phyloP scores from a whole-genome alignment of 2,797 vertebrate species.

The Peromyscus nudipes region DNA sequence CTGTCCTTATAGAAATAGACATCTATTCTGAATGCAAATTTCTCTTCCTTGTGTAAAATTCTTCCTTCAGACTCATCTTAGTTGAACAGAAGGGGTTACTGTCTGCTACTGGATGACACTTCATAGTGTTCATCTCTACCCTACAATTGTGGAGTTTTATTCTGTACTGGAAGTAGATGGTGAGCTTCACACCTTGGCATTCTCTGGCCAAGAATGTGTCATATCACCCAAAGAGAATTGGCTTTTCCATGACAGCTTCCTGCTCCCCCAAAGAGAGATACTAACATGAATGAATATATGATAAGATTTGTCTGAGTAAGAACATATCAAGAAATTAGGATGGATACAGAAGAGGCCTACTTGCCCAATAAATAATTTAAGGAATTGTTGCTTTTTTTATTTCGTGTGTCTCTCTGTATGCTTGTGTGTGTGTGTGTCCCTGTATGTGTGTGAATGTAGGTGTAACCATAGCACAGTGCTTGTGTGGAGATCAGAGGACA shows the following conservation, averaged over 20 bases:
- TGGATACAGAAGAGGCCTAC: background rate
- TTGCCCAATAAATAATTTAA: background rate
- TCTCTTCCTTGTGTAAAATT: background rate
- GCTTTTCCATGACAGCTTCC: background rate
- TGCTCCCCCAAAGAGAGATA: background rate
- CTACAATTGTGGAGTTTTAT: background rate
- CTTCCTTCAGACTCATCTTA: background rate
- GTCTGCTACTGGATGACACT: background rate
- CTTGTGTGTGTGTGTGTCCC: background rate
- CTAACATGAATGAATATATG: background rate
- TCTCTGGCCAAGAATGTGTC: background rate
- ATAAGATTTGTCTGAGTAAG: background rate
- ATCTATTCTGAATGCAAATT: background rate
- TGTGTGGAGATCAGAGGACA: background rate
- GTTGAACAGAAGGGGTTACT: background rate
- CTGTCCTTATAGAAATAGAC: conserved; percentile 40
- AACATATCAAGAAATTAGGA: background rate
- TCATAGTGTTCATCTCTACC: background rate
- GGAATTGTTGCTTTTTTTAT: background rate
- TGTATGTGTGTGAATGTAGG: background rate
- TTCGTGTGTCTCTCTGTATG: background rate
- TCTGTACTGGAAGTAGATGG: background rate
- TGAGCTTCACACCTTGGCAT: background rate
- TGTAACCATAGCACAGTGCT: background rate
- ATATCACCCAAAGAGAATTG: background rate